phyloP scores from a whole-genome alignment of 2,888 invertebrate genomes.

The Entomobrya multifasciata region DNA sequence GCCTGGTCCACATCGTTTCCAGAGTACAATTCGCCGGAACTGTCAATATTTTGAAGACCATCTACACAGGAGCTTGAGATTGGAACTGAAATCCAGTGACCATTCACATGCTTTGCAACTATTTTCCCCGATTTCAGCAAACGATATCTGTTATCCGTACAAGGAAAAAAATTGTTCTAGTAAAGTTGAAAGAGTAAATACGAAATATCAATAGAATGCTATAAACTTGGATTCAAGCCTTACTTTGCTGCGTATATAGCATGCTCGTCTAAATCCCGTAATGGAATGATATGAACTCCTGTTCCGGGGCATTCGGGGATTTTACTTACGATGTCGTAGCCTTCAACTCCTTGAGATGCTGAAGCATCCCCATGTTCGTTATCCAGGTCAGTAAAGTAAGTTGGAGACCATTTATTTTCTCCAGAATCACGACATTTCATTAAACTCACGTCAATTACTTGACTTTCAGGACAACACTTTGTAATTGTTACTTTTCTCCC shows the following conservation, averaged over 20 bases:
- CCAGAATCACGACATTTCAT: slow-evolving; percentile 73
- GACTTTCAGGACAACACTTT: slow-evolving; percentile 67
- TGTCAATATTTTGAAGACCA: slow-evolving; percentile 71
- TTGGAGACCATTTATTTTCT: slow-evolving; percentile 61
- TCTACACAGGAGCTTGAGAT: slow-evolving; percentile 59
- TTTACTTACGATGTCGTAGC: slow-evolving; percentile 62
- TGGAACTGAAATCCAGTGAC: slow-evolving; percentile 71
- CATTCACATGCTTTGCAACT: slow-evolving; percentile 68
- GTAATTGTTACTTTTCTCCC: slow-evolving; percentile 46
- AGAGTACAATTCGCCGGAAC: slow-evolving; percentile 47
- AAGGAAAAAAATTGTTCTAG: too few species aligned
- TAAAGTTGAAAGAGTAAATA: too few species aligned
- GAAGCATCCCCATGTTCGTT: slow-evolving; percentile 45
- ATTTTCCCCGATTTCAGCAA: slow-evolving; percentile 66
- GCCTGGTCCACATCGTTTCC: slow-evolving; percentile 71
- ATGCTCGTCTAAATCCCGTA: slow-evolving; percentile 59
- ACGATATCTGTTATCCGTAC: slow-evolving; percentile 57
- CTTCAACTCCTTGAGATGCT: neutral
- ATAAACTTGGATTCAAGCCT: slow-evolving; percentile 9
- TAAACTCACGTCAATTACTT: slow-evolving; percentile 67
- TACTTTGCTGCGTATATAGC: slow-evolving; percentile 68
- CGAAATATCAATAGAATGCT: too few species aligned
- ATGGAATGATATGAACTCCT: slow-evolving; percentile 71
- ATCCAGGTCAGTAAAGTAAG: slow-evolving; percentile 52
- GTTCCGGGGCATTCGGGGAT: slow-evolving; percentile 69